Evolutionary conservation across 2,888 invertebrate genomes (phyloP), one percentile per base, ranked within the genome.

Genomic region (Linnaemya vulpina): DNA sequence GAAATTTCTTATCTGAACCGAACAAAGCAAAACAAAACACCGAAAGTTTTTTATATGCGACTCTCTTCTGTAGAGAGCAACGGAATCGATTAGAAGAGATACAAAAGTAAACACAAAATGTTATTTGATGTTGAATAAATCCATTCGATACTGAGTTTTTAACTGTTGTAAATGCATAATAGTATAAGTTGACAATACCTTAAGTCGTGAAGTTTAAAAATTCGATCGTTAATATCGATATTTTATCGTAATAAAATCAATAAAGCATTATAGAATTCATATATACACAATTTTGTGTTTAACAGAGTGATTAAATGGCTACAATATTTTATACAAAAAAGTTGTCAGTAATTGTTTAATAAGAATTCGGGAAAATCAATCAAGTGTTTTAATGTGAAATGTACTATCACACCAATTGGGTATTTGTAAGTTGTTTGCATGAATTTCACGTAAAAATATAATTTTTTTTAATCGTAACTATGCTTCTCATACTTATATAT

Each of bases 401-500:
- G 91, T 91, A 86, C 84, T 91, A 88, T 77, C 86, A 89, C 65
- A 91, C 91, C 55, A 90, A 90, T 65, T 91, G 91, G 91, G 89
- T 90, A 73, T 91, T 91, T 89, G 91, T 91, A 89, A 91, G 91
- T 91, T 88, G 13, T 74, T 76, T 74, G 70, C 15, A 25, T 11
- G 5, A 40, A 43, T 43, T 75, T 53, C 30, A 3, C 11, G 5
- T 30, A 30, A n/a, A n/a, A n/a, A 30, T 30, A 30, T 30, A 30
- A 30, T 3, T 30, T 30, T 30, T 30, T 30, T 30, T 30, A 30
- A 5, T 30, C 30, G 30, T 20, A n/a, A n/a, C n/a, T n/a, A 4
- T 46, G 46, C 0, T 15, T 60, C n/a, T n/a, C n/a, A n/a, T 40
- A 38, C 5, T 30, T 30, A 30, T 30, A 30, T 30, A 30, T 30